These are phyloP conservation scores for Anagrus nilaparvatae DNA, from an alignment of 1,140 invertebrate species.

Conservation along the genomic window DNA sequence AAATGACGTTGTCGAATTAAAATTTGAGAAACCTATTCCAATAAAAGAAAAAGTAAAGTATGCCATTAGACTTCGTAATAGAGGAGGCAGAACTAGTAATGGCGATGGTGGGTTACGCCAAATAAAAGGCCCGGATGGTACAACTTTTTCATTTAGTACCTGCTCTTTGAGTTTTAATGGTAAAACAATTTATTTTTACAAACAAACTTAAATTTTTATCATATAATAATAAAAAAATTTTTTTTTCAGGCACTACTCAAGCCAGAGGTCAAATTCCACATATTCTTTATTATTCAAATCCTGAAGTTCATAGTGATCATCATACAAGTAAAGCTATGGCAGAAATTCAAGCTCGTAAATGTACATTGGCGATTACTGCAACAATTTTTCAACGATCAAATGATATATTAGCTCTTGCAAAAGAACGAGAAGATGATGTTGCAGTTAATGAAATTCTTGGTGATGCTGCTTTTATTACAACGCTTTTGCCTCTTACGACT, in stretches of 20 bases:
- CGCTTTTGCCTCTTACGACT: conserved; percentile 66
- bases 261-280: conserved; percentile 90
- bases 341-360: conserved; percentile 62
- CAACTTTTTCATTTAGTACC: conserved; percentile 82
- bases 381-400: conserved; percentile 64
- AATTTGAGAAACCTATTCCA: conserved; percentile 79
- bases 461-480: conserved; percentile 57
- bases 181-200: conserved; percentile 28
- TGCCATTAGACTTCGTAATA: conserved; percentile 78
- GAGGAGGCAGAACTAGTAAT: conserved; percentile 85
- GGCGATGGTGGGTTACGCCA: conserved; percentile 81
- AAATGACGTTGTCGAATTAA: conserved; percentile 74
- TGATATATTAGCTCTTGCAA: conserved; percentile 59
- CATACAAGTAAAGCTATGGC: conserved; percentile 55
- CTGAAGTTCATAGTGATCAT: conserved; percentile 49
- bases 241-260: conserved; percentile 56
- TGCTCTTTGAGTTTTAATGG: conserved; percentile 92
- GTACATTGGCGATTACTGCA: conserved; percentile 58
- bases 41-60: conserved; percentile 88
- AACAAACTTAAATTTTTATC: not conserved
- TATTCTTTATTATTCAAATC: conserved; percentile 76
- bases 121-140: conserved; percentile 86
- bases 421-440: conserved; percentile 52
- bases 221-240: conserved; percentile 2
- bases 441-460: conserved; percentile 46